Evolutionary conservation across 2,113 vertebrate genomes (phyloP), one percentile per base, ranked within the genome.

Genomic region (Coregonus clupeaformis): DNA sequence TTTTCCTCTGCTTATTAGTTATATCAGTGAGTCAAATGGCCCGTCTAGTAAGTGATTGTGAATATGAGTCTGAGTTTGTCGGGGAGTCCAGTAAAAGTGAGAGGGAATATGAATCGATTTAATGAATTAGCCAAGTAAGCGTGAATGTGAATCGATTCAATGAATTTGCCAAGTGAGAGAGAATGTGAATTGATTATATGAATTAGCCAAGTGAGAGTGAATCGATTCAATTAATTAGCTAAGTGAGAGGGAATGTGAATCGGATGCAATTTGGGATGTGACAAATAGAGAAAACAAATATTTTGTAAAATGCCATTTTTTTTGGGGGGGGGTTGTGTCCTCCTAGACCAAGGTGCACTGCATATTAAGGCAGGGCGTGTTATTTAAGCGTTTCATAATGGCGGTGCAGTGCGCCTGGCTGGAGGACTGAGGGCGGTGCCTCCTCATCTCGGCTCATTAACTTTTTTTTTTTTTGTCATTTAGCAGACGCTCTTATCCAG

Each of bases 361-460:
- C 36, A 42, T 9, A 42, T 42, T 57, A 55, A 57, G 22, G 24
- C 12, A 42, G 6, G 49, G 13, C 18, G 25, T 69, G 74, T 66
- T 66, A 45, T 72, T 77, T 72, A 71, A 45, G 76, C 47, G 4
- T 45, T 60, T 57, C 45, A 72, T 74, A 78, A 74, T 74, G 32
- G 67, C 49, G 2, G 36, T n/a, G 13, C 13, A 47, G 9, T 24
- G 22, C 3, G 57, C 42, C 36, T 67, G 30, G 30, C 16, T 36
- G 3, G 60, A 22, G 20, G 32, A 36, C 36, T 36, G 27, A 63
- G 65, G 68, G 68, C 65, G 60, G 5, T 57, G 49, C 49, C 16
- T 18, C 13, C 68, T 49, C 62, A 70, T 75, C 68, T 65, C 68
- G 24, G 60, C 13, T 62, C 77, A 75, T 79, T 79, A 75, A 74